Evolutionary conservation across 2,888 invertebrate genomes (phyloP).

Genomic region (Heliconius aoede): DNA sequence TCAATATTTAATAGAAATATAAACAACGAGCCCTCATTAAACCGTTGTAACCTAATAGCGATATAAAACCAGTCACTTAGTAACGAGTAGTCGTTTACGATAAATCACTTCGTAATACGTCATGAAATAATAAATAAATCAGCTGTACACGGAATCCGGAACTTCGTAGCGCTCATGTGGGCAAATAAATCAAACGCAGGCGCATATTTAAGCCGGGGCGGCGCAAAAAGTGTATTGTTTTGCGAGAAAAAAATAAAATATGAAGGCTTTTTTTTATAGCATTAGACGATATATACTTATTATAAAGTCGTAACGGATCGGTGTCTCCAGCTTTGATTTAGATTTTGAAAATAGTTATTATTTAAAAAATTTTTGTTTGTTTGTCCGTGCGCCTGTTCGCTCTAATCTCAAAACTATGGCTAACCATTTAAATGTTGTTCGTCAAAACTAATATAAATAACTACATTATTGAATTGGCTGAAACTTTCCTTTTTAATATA

Average conservation of each 20-base stretch:
- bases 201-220: not conserved
- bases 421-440: too few species aligned
- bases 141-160: constrained; percentile 37
- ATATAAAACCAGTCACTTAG: constrained; percentile 28
- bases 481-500: too few species aligned
- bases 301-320: too few species aligned
- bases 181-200: constrained; percentile 31
- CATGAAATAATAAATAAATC: constrained; percentile 34
- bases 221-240: constrained; percentile 27
- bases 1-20: not conserved
- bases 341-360: too few species aligned
- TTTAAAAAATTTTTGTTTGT: too few species aligned
- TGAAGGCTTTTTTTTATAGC: too few species aligned
- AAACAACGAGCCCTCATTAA: constrained; percentile 8
- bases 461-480: too few species aligned
- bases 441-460: too few species aligned
- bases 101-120: constrained; percentile 33
- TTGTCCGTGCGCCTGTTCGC: too few species aligned
- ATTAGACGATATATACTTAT: too few species aligned
- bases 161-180: constrained; percentile 26
- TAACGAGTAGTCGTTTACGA: constrained; percentile 29
- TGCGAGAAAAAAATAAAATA: not conserved
- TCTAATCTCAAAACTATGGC: too few species aligned
- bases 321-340: too few species aligned
- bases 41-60: constrained; percentile 19